phyloP scores from a whole-genome alignment of 2,797 vertebrate genomes.

The Pogonophryne albipinna region DNA sequence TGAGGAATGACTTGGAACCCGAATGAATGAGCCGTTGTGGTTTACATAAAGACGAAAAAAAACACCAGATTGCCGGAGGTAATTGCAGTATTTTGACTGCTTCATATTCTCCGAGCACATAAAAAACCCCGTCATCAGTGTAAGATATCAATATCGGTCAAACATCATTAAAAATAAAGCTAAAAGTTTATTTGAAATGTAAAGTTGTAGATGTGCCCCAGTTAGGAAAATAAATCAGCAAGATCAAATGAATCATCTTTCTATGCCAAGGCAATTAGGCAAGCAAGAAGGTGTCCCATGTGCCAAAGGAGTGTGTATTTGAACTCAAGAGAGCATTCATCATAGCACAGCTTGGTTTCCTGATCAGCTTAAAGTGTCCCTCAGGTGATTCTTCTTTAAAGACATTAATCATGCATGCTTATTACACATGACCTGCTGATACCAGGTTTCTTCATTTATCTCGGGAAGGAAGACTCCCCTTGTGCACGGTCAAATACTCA shows the following conservation, averaged over 20 bases:
- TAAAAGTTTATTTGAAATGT: slow-evolving; percentile 46
- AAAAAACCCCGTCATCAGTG: background rate
- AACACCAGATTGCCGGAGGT: slow-evolving; percentile 20
- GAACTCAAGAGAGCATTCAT: slow-evolving; percentile 69
- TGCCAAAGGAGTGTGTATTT: slow-evolving; percentile 67
- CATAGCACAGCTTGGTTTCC: slow-evolving; percentile 71
- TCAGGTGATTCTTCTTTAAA: slow-evolving; percentile 75
- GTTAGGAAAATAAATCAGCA: slow-evolving; percentile 48
- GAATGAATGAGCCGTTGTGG: slow-evolving; percentile 62
- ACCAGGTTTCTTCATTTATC: slow-evolving; percentile 68
- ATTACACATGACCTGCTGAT: slow-evolving; percentile 75
- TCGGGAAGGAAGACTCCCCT: slow-evolving; percentile 53
- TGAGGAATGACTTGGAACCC: slow-evolving; percentile 68
- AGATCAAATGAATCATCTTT: slow-evolving; percentile 67
- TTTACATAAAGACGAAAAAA: slow-evolving; percentile 34
- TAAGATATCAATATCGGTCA: slow-evolving; percentile 29
- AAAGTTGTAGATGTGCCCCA: slow-evolving; percentile 30
- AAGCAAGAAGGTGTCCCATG: slow-evolving; percentile 47
- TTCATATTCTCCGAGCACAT: slow-evolving; percentile 34
- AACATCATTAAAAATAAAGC: slow-evolving; percentile 43
- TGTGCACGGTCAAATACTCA: slow-evolving; percentile 66
- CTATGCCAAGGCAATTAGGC: slow-evolving; percentile 60
- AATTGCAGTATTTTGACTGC: slow-evolving; percentile 44
- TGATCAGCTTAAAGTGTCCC: slow-evolving; percentile 73
- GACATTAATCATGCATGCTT: slow-evolving; percentile 77